Evolutionary conservation across 1,140 invertebrate genomes (phyloP), one percentile per base, ranked within the genome.

Genomic region (Myzus persicae): DNA sequence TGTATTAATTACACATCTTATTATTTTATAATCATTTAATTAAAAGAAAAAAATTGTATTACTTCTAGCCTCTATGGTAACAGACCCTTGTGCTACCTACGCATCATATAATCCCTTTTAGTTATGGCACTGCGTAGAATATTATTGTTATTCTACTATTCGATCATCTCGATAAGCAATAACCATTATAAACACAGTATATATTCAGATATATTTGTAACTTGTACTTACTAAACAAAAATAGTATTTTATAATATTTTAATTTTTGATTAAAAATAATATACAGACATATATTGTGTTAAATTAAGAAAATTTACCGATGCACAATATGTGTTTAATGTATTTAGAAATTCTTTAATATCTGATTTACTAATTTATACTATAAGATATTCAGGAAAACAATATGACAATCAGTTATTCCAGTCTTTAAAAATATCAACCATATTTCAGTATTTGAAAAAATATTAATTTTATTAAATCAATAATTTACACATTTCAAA

Each of bases 381-480:
- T 31, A 40, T 87, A 87, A 87, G 6, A 87, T 87, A n/a, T 44
- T 76, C 31, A 87, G 26, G 31, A 87, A 87, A 87, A 46, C 26
- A 87, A 44, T 87, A 87, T 31, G 84, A 87, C 84, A 87, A 87
- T 87, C 84, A n/a, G 40, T 46, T 42, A 87, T 18, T 46, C 11
- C 31, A 46, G 18, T 46, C 24, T 44, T 87, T 20, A 87, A 87
- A 87, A 84, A 42, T 84, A 84, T 40, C 31, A 87, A 87, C 7
- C 31, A 2, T 44, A 20, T 87, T 87, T 42, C 26, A 87, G 14
- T 46, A 26, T 26, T 84, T 84, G 3, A 84, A 84, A 40, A 84
- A 84, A 26, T 42, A 84, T 84, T 31, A 76, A n/a, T 67, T n/a
- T n/a, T 1, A 67, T n/a, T 18, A 67, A 67, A 36, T n/a, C n/a